A percentile compares a stretch with the other conserved stretches of the same genome.
phyloP scores from a whole-genome alignment of 2,797 vertebrate species.

The Chanos chanos region DNA sequence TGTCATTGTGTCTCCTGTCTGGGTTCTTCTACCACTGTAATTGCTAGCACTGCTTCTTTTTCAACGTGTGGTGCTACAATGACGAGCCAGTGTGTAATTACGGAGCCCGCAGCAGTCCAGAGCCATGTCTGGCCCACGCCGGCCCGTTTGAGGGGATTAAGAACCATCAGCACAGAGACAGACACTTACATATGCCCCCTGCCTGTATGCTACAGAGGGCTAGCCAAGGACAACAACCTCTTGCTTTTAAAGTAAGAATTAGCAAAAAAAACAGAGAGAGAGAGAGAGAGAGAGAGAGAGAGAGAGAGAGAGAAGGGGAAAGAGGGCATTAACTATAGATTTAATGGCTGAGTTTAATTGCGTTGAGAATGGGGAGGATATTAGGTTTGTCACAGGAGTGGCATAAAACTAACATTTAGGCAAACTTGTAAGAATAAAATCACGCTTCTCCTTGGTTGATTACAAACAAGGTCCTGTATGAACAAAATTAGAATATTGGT shows the following conservation, averaged over 20 bases:
- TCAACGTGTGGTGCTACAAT: constrained; percentile 41
- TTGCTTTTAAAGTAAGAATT: constrained; percentile 4
- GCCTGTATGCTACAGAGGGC: constrained; percentile 12
- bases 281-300: background rate
- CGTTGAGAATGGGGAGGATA: too few relatives aligned
- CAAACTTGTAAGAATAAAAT: too few relatives aligned
- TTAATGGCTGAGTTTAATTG: background rate
- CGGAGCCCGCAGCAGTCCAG: constrained; percentile 28
- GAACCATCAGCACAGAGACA: constrained; percentile 32
- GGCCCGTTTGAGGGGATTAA: constrained; percentile 50
- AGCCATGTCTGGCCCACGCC: constrained; percentile 39
- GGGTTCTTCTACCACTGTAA: constrained; percentile 41
- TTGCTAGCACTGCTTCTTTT: constrained; percentile 37
- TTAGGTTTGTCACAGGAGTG: background rate
- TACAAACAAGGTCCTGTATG: too few relatives aligned
- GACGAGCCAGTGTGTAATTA: constrained; percentile 48
- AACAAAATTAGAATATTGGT: background rate
- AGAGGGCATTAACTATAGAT: too few relatives aligned
- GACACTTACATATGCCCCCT: constrained; percentile 30
- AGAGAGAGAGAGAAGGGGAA: background rate
- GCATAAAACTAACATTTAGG: background rate
- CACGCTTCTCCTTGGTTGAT: too few relatives aligned
- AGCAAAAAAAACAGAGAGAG: background rate
- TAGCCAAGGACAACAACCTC: constrained; percentile 26
- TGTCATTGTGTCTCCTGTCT: constrained; percentile 26